Evolutionary conservation across 2,113 vertebrate genomes (phyloP), one percentile per base, ranked within the genome.

Genomic region (Thalassarche chlororhynchos): DNA sequence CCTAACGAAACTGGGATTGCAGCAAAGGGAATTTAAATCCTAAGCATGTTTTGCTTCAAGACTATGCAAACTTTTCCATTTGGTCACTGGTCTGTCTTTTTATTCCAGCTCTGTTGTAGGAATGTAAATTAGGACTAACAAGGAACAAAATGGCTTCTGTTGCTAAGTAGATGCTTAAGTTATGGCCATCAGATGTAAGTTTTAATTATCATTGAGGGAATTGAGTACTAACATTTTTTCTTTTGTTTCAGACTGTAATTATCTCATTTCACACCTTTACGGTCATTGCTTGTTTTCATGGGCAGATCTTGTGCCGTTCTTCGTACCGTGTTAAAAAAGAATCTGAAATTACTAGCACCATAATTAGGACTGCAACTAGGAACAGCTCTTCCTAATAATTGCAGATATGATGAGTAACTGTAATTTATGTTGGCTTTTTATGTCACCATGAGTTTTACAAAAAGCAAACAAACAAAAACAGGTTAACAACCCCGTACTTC

Each of bases 201-300:
- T 95, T 92, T 87, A 97, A 83, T 95, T 96, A 72, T 79, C 8
- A 2, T 32, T n/a, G 40, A 80, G 49, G 23, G 40, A 85, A 52
- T 6, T 85, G 54, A 72, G 23, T 44, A 21, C 19, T 46, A 79
- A 84, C 52, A 52, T 68, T 64, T 91, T 88, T 95, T 66, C 62
- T 51, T 89, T 74, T 83, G 58, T 87, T 91, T 91, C 71, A 81
- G 69, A 25, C 46, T 66, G 44, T 74, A 91, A 95, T 89, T 94
- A 89, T 81, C 82, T 91, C 54, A 64, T 93, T 96, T 94, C 85
- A 79, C 71, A 95, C 89, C 54, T 90, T 87, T 40, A 70, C 40
- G 68, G 74, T 84, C 75, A 79, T 55, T 77, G 55, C 54, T 80
- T 74, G 54, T 75, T 94, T 91, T 89, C 84, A 70, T 6, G 24